Conservation (phyloP, 2,797 vertebrate genomes). For the Coranthus polyacanthus region DNA sequence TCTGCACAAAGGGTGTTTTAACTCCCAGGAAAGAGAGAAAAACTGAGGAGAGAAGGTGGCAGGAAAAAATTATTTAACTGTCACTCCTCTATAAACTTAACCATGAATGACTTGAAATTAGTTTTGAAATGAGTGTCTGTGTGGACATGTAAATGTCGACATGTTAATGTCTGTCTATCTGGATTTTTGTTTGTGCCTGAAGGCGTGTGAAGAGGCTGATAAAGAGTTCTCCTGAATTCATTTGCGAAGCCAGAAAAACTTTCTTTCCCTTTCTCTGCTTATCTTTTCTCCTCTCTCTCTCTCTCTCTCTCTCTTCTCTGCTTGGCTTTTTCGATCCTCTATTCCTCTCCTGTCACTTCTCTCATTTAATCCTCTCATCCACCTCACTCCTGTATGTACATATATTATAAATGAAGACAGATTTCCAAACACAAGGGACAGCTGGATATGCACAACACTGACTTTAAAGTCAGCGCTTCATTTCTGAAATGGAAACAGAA, state of each 20-base stretch:
- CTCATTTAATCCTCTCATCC: constrained; percentile 34
- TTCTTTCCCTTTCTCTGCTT: constrained; percentile 2
- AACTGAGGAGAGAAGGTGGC: constrained; percentile 8
- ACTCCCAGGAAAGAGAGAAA: constrained; percentile 14
- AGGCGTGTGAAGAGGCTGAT: constrained; percentile 33
- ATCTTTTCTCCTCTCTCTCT: background rate
- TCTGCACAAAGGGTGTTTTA: constrained; percentile 38
- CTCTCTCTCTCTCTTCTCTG: background rate
- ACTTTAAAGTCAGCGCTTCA: constrained; percentile 15
- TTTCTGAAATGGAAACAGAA: constrained; percentile 6
- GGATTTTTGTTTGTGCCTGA: background rate
- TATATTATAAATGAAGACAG: constrained; percentile 24
- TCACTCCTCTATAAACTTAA: constrained; percentile 29
- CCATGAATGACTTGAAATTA: constrained; percentile 26
- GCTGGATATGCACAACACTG: constrained; percentile 6
- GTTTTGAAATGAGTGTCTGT: constrained; percentile 20
- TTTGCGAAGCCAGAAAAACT: constrained; percentile 15
- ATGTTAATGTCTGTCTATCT: constrained; percentile 10
- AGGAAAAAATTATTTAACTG: constrained; percentile 38
- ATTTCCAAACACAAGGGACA: constrained; percentile 23
- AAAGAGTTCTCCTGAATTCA: constrained; percentile 25
- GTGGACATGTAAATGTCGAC: background rate
- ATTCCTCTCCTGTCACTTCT: background rate
- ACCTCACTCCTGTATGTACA: constrained; percentile 17
- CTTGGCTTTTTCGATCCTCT: background rate